Evolutionary conservation across 2,797 vertebrate species (phyloP).

Genomic region (Anolis apletophallus): DNA sequence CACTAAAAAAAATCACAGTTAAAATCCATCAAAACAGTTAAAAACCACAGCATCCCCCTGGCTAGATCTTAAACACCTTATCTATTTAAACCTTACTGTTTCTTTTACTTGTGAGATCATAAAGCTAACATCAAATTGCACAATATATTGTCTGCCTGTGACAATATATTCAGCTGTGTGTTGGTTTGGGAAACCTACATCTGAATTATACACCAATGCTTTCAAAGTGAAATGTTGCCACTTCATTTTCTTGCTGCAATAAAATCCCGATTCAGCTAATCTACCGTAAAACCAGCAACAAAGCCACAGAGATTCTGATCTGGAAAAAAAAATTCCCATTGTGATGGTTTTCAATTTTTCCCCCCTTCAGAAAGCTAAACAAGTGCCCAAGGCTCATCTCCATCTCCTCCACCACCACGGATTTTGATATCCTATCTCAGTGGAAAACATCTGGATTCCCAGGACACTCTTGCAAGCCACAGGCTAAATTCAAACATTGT

Average conservation of each 20-base stretch:
- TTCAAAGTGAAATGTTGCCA: neutral
- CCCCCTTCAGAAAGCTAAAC: neutral
- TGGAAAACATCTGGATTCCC: conserved; percentile 36
- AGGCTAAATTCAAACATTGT: conserved; percentile 19
- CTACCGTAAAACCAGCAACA: neutral
- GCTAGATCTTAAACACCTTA: too few species aligned
- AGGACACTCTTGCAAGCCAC: conserved; percentile 18
- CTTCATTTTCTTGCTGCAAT: neutral
- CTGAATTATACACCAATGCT: neutral
- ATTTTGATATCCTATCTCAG: neutral
- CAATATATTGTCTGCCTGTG: neutral
- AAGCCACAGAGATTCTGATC: neutral
- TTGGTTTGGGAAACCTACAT: neutral
- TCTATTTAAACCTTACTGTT: neutral
- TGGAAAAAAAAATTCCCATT: neutral
- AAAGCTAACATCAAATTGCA: neutral
- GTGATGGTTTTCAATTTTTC: neutral
- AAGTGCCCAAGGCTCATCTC: neutral
- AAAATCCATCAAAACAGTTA: too few species aligned
- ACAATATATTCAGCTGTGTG: neutral
- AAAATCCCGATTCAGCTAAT: neutral
- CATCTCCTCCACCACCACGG: neutral
- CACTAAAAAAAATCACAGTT: too few species aligned
- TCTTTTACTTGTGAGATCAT: neutral
- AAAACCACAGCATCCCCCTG: too few species aligned